A percentile compares a stretch with the other conserved stretches of the same genome.
Evolutionary conservation across 1,140 invertebrate species (phyloP).

Genomic region (Eubasilissa regina): DNA sequence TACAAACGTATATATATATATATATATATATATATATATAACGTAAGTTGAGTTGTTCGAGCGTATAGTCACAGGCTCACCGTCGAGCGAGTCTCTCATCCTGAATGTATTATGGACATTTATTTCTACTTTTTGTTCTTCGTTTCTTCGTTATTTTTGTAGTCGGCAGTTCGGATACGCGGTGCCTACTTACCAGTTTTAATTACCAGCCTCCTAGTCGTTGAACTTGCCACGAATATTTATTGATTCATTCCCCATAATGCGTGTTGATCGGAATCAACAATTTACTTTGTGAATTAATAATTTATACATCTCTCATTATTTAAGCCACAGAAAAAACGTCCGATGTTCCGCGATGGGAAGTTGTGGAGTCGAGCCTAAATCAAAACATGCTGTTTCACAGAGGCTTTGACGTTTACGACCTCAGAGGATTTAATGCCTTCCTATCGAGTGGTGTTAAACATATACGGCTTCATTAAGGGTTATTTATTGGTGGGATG

Average conservation of each 20-base stretch:
- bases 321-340: background rate
- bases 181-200: constrained; percentile 16
- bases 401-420: constrained; percentile 41
- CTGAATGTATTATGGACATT: constrained; percentile 5
- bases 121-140: too few relatives aligned
- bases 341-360: background rate
- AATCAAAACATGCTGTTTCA: constrained; percentile 35
- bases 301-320: constrained; percentile 8
- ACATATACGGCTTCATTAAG: constrained; percentile 43
- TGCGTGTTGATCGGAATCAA: background rate
- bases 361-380: constrained; percentile 34
- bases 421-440: constrained; percentile 40
- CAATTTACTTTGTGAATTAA: background rate
- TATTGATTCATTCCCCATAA: constrained; percentile 1
- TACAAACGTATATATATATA: too few relatives aligned
- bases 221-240: constrained; percentile 1
- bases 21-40: too few relatives aligned
- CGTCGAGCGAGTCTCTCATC: too few relatives aligned
- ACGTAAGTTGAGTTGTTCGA: too few relatives aligned
- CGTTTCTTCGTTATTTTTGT: constrained; percentile 28
- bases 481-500: constrained; percentile 44
- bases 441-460: constrained; percentile 39
- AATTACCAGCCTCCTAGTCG: background rate
- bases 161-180: background rate
- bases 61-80: too few relatives aligned